These are phyloP conservation scores for Mastigias papua DNA, from an alignment of 30 jellyfish, hydroid and myxozoan genomes.

Conservation along the genomic window DNA sequence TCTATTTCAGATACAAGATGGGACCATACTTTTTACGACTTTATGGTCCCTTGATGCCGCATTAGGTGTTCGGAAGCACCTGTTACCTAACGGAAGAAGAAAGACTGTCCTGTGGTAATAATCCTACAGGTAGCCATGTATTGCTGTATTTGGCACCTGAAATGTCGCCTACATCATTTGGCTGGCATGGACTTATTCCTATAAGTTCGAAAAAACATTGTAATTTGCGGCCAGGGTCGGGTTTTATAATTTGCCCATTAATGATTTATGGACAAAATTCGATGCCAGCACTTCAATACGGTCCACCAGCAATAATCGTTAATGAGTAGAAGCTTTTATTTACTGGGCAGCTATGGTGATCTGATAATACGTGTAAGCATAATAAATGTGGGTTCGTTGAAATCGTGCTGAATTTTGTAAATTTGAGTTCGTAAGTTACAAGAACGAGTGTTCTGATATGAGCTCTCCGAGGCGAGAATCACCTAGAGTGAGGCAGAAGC, in stretches of 20 bases:
- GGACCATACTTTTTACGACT: too few relatives aligned
- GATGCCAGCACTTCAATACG: background rate
- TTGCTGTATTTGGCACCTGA: too few relatives aligned
- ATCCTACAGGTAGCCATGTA: too few relatives aligned
- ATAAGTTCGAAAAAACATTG: background rate
- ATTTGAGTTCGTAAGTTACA: background rate
- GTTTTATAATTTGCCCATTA: background rate
- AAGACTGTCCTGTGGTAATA: too few relatives aligned
- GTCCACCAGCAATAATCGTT: background rate
- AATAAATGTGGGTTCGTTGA: background rate
- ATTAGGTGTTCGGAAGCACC: too few relatives aligned
- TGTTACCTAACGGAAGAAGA: too few relatives aligned
- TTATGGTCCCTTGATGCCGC: too few relatives aligned
- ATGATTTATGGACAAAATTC: background rate
- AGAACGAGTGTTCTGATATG: background rate
- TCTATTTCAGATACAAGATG: too few relatives aligned
- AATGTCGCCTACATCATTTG: too few relatives aligned
- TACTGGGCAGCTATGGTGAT: conserved; percentile 4
- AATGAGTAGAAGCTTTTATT: background rate
- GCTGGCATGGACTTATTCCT: too few relatives aligned
- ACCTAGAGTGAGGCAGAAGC: conserved; percentile 46
- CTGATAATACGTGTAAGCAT: background rate
- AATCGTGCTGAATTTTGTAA: background rate
- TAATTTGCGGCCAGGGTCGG: background rate
- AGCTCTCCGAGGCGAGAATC: conserved; percentile 18